These are phyloP conservation scores for Bufotes viridis DNA, from an alignment of 2,797 vertebrate genomes.

Conservation along the genomic window DNA sequence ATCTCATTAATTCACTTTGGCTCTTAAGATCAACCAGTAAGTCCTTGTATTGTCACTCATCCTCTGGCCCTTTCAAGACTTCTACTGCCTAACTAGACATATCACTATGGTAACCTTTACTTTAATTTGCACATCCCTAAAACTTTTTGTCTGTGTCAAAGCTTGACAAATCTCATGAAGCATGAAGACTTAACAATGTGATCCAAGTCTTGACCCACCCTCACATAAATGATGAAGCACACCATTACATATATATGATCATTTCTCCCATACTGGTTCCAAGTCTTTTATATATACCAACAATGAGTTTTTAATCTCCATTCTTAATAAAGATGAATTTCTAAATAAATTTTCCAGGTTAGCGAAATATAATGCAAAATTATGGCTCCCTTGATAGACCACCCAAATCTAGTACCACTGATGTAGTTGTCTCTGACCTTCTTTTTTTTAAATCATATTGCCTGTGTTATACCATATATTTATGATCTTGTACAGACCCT, in stretches of 20 bases:
- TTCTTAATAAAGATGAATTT: neutral
- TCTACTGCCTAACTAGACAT: slow-evolving; percentile 92
- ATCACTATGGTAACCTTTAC: slow-evolving; percentile 93
- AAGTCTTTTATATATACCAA: too few relatives aligned
- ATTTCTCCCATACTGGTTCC: slow-evolving; percentile 73
- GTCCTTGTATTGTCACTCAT: slow-evolving; percentile 96
- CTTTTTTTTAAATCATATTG: too few relatives aligned
- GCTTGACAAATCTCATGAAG: slow-evolving; percentile 97
- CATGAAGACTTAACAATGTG: slow-evolving; percentile 87
- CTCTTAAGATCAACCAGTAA: slow-evolving; percentile 89
- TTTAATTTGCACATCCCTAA: slow-evolving; percentile 84
- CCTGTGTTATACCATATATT: too few relatives aligned
- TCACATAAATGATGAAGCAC: slow-evolving; percentile 85
- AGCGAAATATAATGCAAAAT: too few relatives aligned
- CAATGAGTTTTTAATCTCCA: too few relatives aligned
- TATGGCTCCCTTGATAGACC: too few relatives aligned
- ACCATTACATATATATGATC: slow-evolving; percentile 81
- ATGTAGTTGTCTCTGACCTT: too few relatives aligned
- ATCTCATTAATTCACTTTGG: slow-evolving; percentile 97
- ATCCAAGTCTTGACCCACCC: slow-evolving; percentile 84
- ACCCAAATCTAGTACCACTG: too few relatives aligned
- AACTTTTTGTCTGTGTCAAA: slow-evolving; percentile 94
- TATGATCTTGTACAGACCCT: too few relatives aligned
- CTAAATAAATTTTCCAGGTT: too few relatives aligned
- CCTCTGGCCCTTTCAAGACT: slow-evolving; percentile 89